A percentile compares a stretch with the other conserved stretches of the same genome.
Conservation (phyloP, 2,888 invertebrate genomes). For the Lordiphosa fenestrarum region DNA sequence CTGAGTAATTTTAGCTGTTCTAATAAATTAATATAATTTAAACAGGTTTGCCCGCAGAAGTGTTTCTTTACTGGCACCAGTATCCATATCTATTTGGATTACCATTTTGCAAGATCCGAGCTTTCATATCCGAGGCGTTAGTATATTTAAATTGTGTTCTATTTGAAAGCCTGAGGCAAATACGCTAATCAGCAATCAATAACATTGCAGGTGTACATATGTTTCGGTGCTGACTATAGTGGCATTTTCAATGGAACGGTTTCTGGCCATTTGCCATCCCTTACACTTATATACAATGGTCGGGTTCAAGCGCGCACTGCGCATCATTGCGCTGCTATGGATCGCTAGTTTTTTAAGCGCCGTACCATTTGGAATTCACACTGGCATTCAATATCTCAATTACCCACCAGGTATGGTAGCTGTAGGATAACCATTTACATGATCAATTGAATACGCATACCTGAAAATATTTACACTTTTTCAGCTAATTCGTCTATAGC, state of each 20-base stretch:
- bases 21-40: slow-evolving; percentile 34
- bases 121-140: slow-evolving; percentile 92
- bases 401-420: slow-evolving; percentile 84
- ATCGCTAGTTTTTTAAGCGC: slow-evolving; percentile 87
- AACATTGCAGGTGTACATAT: slow-evolving; percentile 87
- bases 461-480: slow-evolving; percentile 25
- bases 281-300: slow-evolving; percentile 91
- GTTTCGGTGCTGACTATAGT: slow-evolving; percentile 95
- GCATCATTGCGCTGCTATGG: slow-evolving; percentile 91
- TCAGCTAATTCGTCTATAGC: slow-evolving; percentile 81
- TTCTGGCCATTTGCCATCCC: slow-evolving; percentile 95
- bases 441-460: background rate
- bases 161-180: background rate
- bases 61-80: slow-evolving; percentile 92
- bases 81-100: slow-evolving; percentile 92
- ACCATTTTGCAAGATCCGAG: slow-evolving; percentile 89
- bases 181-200: background rate
- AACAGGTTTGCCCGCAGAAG: slow-evolving; percentile 92
- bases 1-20: too few species aligned
- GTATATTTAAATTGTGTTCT: slow-evolving; percentile 76
- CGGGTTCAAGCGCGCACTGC: slow-evolving; percentile 89
- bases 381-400: slow-evolving; percentile 87
- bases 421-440: background rate
- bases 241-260: slow-evolving; percentile 94
- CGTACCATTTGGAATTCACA: slow-evolving; percentile 88